Percentiles rank a stretch among this genome's conserved stretches.
phyloP scores from a whole-genome alignment of 2,797 vertebrate genomes.

The Gephyroberyx darwinii region DNA sequence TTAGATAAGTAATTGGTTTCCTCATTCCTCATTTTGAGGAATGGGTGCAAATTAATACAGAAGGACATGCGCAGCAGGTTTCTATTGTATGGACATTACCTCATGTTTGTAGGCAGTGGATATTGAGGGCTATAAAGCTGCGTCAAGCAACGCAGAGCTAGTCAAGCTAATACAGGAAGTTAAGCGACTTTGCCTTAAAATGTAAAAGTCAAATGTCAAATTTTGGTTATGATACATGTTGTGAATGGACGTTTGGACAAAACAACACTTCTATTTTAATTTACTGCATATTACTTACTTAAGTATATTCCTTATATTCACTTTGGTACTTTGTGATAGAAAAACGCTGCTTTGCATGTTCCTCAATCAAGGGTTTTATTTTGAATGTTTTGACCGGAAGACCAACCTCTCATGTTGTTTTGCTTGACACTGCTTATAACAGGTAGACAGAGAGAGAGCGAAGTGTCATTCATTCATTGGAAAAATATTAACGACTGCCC shows the following conservation, averaged over 20 bases:
- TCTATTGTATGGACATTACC: slow-evolving; percentile 39
- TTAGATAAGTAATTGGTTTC: too few species aligned
- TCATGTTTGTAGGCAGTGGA: slow-evolving; percentile 43
- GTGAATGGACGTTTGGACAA: too few species aligned
- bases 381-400: slow-evolving; percentile 63
- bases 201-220: background rate
- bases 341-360: too few species aligned
- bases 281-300: too few species aligned
- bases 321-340: too few species aligned
- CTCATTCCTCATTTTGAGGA: background rate
- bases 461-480: slow-evolving; percentile 67
- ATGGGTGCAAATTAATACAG: background rate
- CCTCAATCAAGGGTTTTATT: slow-evolving; percentile 45
- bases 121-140: slow-evolving; percentile 11
- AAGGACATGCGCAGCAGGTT: slow-evolving; percentile 27
- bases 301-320: too few species aligned
- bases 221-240: too few species aligned
- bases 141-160: slow-evolving; percentile 22
- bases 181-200: background rate
- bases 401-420: background rate
- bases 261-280: too few species aligned
- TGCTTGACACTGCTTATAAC: slow-evolving; percentile 17
- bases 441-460: slow-evolving; percentile 6
- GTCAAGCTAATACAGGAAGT: slow-evolving; percentile 24
- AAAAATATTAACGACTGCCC: slow-evolving; percentile 24